These are phyloP conservation scores for Coendou prehensilis DNA, from an alignment of 2,797 vertebrate genomes.

Conservation along the genomic window DNA sequence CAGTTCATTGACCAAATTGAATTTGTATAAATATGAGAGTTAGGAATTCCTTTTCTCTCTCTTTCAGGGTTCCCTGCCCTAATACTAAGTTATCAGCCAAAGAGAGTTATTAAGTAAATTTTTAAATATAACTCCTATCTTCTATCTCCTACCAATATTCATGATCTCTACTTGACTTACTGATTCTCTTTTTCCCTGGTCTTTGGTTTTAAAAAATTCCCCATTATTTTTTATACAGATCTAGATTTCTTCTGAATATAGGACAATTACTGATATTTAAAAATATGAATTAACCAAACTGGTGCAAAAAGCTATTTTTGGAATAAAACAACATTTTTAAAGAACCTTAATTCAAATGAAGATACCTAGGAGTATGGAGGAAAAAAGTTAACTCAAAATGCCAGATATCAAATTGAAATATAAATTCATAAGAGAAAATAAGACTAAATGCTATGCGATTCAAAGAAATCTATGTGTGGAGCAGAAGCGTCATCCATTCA, in stretches of 20 bases:
- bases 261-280: background rate
- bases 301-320: background rate
- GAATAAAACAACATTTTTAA: background rate
- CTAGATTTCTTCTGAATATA: background rate
- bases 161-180: background rate
- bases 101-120: background rate
- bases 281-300: background rate
- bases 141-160: background rate
- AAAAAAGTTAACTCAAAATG: background rate
- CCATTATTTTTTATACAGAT: background rate
- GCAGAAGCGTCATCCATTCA: background rate
- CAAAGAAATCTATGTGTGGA: background rate
- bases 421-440: background rate
- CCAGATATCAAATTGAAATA: background rate
- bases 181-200: background rate
- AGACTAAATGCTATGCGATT: background rate
- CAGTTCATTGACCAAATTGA: background rate
- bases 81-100: background rate
- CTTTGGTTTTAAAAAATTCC: background rate
- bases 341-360: background rate
- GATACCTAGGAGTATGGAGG: background rate
- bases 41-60: background rate
- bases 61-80: background rate
- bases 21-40: background rate
- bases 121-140: background rate